These are phyloP conservation scores for Paratrypauchen microcephalus DNA, from an alignment of 2,797 vertebrate species.

Conservation along the genomic window DNA sequence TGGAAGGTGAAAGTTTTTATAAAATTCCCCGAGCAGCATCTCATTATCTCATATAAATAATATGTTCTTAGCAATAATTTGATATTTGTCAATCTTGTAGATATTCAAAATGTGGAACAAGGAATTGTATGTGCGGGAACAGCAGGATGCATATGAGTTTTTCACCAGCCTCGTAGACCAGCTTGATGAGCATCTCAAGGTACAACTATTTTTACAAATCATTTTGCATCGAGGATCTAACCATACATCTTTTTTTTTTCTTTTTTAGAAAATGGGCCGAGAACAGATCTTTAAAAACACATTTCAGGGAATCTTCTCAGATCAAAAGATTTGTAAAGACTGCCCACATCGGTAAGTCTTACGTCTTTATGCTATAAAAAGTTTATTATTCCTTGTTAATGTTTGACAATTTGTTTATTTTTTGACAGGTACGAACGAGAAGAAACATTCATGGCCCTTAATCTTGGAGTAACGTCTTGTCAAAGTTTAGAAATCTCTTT, in stretches of 20 bases:
- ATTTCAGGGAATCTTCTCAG: conserved; percentile 98
- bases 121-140: conserved; percentile 94
- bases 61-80: neutral
- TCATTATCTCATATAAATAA: neutral
- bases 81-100: conserved; percentile 62
- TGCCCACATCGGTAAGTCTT: conserved; percentile 91
- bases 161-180: conserved; percentile 99
- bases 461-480: conserved; percentile 96
- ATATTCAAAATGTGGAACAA: conserved; percentile 99
- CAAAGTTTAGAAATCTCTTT: conserved; percentile 97
- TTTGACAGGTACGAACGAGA: conserved; percentile 90
- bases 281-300: conserved; percentile 99
- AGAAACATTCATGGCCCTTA: conserved; percentile 98
- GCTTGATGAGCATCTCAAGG: conserved; percentile 98
- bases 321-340: conserved; percentile 99
- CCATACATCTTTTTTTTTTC: neutral
- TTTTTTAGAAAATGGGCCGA: conserved; percentile 92
- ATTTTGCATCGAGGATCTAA: neutral
- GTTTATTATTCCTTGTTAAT: neutral
- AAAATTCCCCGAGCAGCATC: neutral
- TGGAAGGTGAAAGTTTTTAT: conserved; percentile 88
- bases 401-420: neutral
- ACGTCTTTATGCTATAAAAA: accelerated
- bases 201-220: conserved; percentile 52
- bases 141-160: conserved; percentile 98